Base-by-base conservation (phyloP, 1,140 invertebrate species). In the Tetramorium simillimum region DNA sequence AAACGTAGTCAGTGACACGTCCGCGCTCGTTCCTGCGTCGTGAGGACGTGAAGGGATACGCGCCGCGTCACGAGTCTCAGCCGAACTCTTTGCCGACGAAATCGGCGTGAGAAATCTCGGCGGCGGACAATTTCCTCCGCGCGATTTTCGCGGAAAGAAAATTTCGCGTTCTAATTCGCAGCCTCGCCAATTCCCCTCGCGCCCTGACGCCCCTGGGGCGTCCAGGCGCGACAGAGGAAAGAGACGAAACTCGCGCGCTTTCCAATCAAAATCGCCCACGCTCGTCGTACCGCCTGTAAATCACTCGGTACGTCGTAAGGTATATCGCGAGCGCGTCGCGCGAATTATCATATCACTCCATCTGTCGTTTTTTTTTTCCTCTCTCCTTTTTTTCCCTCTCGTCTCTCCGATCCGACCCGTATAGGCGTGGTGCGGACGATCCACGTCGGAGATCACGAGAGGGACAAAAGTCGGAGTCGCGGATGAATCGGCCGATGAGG, bases 391-490 rank as follows among this genome's bases (percentile, higher is more conserved):
- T 33, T 65, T 21, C 10, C 40, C 12, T 43, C 40, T 69, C 40
- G 16, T 28, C 65, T 69, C 49, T 24, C 65, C 65, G 77, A 90
- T 89, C 88, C 84, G 28, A 89, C 46, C 70, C 73, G 85, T 89
- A 87, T 88, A 86, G 85, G 88, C 89, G 88, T 90, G 89, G 88
- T 89, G 76, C 75, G 40, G 40, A 58, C 53, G 85, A 89, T 89
- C 53, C 88, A 69, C 75, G 60, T 56, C 75, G 69, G 49, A 72
- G 88, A 89, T 89, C 81, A 88, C 63, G 69, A 21, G 84, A 89
- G 76, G 86, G 88, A 89, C 88, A 90, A 90, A 90, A 89, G 70
- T 89, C 70, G 62, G 49, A 89, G 81, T 89, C 76, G 77, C 82
- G 77, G 88, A 78, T 77, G 87, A 88, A 86, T 86, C 82, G 69